These are phyloP conservation scores for Drosophila ustulata DNA, from an alignment of 2,888 invertebrate species.

Conservation along the genomic window DNA sequence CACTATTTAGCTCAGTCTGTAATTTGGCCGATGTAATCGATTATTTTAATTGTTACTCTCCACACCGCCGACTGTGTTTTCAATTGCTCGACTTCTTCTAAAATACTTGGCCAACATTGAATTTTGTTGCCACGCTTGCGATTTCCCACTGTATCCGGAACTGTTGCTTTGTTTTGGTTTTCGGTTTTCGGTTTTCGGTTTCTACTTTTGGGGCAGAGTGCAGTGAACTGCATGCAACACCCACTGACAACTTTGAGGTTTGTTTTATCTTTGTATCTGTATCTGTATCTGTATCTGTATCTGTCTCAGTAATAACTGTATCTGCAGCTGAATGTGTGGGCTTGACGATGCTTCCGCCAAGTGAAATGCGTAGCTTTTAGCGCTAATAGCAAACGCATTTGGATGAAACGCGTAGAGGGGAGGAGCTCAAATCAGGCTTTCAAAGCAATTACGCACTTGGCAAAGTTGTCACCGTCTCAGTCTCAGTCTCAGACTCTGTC, in stretches of 20 bases:
- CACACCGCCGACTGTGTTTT: not conserved
- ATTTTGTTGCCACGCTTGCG: not conserved
- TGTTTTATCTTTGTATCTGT: slow-evolving; percentile 7
- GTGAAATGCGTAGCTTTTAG: slow-evolving; percentile 60
- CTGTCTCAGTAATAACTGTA: slow-evolving; percentile 14
- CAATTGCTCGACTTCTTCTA: slow-evolving; percentile 3
- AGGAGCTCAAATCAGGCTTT: slow-evolving; percentile 56
- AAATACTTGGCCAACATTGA: slow-evolving; percentile 11
- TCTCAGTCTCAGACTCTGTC: slow-evolving; percentile 19
- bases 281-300: slow-evolving; percentile 11
- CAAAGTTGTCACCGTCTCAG: slow-evolving; percentile 52
- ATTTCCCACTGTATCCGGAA: slow-evolving; percentile 1
- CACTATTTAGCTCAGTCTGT: slow-evolving; percentile 28
- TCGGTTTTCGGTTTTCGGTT: not conserved
- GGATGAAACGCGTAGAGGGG: slow-evolving; percentile 7
- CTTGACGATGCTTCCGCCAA: slow-evolving; percentile 62
- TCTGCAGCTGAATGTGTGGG: slow-evolving; percentile 28
- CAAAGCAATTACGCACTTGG: slow-evolving; percentile 75
- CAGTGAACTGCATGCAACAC: slow-evolving; percentile 34
- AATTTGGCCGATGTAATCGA: slow-evolving; percentile 35
- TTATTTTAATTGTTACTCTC: slow-evolving; percentile 53
- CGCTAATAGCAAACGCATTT: slow-evolving; percentile 60
- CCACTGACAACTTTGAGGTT: slow-evolving; percentile 21
- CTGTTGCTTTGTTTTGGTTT: not conserved
- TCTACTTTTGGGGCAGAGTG: slow-evolving; percentile 7